Conservation (phyloP, 1,140 invertebrate species). For the Microplitis demolitor region DNA sequence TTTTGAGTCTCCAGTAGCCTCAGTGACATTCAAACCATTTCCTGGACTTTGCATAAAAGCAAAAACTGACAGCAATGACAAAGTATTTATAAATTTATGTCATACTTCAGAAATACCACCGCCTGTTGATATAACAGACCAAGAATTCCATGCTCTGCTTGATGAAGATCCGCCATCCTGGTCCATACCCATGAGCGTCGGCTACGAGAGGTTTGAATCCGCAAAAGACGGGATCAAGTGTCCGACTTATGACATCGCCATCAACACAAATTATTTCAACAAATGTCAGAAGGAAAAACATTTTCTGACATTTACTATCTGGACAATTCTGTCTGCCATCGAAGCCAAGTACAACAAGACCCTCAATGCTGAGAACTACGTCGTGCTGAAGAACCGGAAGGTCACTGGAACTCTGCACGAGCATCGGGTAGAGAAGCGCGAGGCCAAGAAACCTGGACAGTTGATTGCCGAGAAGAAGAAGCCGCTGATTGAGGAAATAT, state of each 20-base stretch:
- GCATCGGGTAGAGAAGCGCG: constrained; percentile 73
- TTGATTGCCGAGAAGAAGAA: constrained; percentile 22
- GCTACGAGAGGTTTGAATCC: constrained; percentile 74
- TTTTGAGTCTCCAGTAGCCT: constrained; percentile 30
- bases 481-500: constrained; percentile 65
- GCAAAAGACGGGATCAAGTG: constrained; percentile 68
- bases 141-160: constrained; percentile 73
- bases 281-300: constrained; percentile 46
- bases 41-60: constrained; percentile 83
- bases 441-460: constrained; percentile 54
- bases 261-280: constrained; percentile 52
- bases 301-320: constrained; percentile 51
- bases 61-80: constrained; percentile 69
- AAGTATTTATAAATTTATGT: constrained; percentile 83
- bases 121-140: constrained; percentile 80
- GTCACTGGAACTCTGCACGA: constrained; percentile 74
- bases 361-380: constrained; percentile 55
- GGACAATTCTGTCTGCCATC: constrained; percentile 47
- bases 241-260: constrained; percentile 50
- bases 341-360: constrained; percentile 47
- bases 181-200: constrained; percentile 87
- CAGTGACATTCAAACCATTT: constrained; percentile 38
- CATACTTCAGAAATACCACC: constrained; percentile 75
- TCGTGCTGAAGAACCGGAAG: constrained; percentile 67
- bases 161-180: constrained; percentile 75